A percentile compares a stretch with the other conserved stretches of the same genome.
phyloP scores from a whole-genome alignment of 2,797 vertebrate genomes.

The Pangasius krempfi region DNA sequence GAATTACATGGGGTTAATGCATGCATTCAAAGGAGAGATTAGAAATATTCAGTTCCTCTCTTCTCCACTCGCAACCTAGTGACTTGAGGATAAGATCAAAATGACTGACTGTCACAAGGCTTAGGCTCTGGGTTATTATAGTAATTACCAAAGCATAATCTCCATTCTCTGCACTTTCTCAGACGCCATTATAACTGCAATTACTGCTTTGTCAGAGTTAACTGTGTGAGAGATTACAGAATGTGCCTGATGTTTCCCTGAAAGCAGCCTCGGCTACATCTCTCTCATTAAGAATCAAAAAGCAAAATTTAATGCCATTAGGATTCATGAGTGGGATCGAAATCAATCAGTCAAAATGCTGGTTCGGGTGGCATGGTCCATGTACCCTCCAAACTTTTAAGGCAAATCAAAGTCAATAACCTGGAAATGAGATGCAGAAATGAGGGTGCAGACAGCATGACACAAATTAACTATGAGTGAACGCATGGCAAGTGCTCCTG shows the following conservation, averaged over 20 bases:
- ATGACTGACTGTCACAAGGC: slow-evolving; percentile 60
- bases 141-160: slow-evolving; percentile 63
- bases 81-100: slow-evolving; percentile 54
- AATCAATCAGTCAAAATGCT: slow-evolving; percentile 20
- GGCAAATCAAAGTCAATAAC: slow-evolving; percentile 31
- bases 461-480: slow-evolving; percentile 43
- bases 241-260: slow-evolving; percentile 31
- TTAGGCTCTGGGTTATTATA: slow-evolving; percentile 60
- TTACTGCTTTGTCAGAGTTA: slow-evolving; percentile 68
- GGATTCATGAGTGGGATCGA: slow-evolving; percentile 20
- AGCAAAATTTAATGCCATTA: slow-evolving; percentile 35
- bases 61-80: slow-evolving; percentile 31
- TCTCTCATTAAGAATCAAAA: slow-evolving; percentile 36
- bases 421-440: neutral
- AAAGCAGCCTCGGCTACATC: slow-evolving; percentile 10
- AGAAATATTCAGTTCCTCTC: slow-evolving; percentile 5
- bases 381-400: slow-evolving; percentile 15
- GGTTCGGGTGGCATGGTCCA: neutral
- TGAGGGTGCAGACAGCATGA: slow-evolving; percentile 23
- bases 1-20: slow-evolving; percentile 46
- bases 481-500: slow-evolving; percentile 36
- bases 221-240: slow-evolving; percentile 45
- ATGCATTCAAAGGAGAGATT: slow-evolving; percentile 39
- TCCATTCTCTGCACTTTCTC: slow-evolving; percentile 46
- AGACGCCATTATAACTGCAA: slow-evolving; percentile 69